A percentile compares a stretch with the other conserved stretches of the same genome.
Evolutionary conservation across 2,888 invertebrate genomes (phyloP).

Genomic region (Dryobotodes eremita): DNA sequence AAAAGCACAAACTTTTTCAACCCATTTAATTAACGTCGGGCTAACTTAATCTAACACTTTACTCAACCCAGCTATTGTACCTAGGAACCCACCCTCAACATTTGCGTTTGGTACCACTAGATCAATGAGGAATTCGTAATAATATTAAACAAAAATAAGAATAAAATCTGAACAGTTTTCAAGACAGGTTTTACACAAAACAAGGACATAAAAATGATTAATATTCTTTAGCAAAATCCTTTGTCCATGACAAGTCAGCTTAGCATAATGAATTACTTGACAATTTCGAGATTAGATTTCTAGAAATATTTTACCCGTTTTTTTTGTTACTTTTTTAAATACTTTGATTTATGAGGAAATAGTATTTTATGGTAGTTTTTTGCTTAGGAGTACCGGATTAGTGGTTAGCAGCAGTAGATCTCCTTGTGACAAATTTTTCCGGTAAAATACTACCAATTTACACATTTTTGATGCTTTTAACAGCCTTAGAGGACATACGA

Average conservation of each 20-base stretch:
- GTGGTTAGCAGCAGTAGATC: too few relatives aligned
- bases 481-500: too few relatives aligned
- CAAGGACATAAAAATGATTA: constrained; percentile 40
- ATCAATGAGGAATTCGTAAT: too few relatives aligned
- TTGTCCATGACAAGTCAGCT: constrained; percentile 49
- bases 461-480: too few relatives aligned
- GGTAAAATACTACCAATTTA: too few relatives aligned
- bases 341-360: neutral
- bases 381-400: too few relatives aligned
- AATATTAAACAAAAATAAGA: constrained; percentile 4
- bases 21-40: too few relatives aligned
- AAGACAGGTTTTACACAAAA: constrained; percentile 30
- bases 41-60: neutral
- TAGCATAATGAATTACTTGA: constrained; percentile 59
- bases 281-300: constrained; percentile 64
- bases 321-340: neutral
- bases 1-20: too few relatives aligned
- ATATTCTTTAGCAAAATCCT: constrained; percentile 44
- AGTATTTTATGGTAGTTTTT: too few relatives aligned
- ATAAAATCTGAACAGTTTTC: constrained; percentile 5
- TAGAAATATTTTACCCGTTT: constrained; percentile 55
- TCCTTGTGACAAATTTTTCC: neutral
- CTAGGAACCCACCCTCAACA: neutral
- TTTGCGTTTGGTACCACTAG: neutral
- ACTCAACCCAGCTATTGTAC: neutral